A percentile compares a stretch with the other conserved stretches of the same genome.
phyloP scores from a whole-genome alignment of 37 sponge, comb jelly and placozoan genomes.

The Cliona cf. orientalis region DNA sequence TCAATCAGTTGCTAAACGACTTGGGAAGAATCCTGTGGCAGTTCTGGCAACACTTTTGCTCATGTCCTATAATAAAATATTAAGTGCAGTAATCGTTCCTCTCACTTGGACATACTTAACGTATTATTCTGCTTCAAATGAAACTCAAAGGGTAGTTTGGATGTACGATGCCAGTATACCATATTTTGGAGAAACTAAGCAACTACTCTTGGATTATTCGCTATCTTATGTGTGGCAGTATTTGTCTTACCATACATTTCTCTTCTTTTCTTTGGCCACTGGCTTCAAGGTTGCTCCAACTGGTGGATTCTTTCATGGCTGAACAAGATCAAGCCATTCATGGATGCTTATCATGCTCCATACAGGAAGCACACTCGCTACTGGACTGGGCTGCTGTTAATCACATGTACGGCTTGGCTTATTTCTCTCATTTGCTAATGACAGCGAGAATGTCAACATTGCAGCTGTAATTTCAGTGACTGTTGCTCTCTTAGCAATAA shows the following conservation, averaged over 20 bases:
- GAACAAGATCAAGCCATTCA: constrained; percentile 1
- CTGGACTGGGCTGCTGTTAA: neutral
- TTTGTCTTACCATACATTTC: too few relatives aligned
- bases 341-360: neutral
- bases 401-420: neutral
- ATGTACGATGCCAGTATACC: neutral
- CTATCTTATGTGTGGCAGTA: neutral
- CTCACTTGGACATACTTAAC: neutral
- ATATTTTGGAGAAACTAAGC: neutral
- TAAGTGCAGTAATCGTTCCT: neutral
- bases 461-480: neutral
- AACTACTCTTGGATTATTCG: neutral
- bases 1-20: too few relatives aligned
- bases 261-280: too few relatives aligned
- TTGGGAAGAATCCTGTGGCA: constrained; percentile 12
- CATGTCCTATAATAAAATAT: constrained; percentile 17
- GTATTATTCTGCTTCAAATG: constrained; percentile 1
- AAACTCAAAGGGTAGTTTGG: neutral
- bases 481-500: neutral
- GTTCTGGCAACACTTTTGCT: constrained; percentile 24
- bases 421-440: neutral
- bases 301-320: too few relatives aligned
- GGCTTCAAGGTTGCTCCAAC: too few relatives aligned
- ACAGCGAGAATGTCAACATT: neutral
- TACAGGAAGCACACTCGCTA: neutral